These are phyloP conservation scores for Pemphigus obesinymphae DNA, from an alignment of 1,140 invertebrate genomes.

Conservation along the genomic window DNA sequence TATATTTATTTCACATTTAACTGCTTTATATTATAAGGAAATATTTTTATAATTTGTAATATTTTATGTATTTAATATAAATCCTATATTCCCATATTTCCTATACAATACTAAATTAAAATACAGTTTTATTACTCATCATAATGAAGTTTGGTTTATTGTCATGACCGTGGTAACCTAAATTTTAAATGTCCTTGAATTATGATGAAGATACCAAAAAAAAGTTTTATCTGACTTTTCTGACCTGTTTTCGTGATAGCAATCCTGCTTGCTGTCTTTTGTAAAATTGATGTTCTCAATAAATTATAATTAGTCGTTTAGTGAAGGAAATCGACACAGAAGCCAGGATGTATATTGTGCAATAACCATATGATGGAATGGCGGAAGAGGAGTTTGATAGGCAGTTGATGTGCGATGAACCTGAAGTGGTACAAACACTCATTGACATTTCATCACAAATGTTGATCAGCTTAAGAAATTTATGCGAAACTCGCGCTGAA, in stretches of 20 bases:
- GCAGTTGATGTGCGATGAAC: conserved; percentile 42
- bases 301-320: background rate
- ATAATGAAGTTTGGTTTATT: conserved; percentile 6
- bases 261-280: conserved; percentile 13
- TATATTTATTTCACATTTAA: too few relatives aligned
- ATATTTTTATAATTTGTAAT: too few relatives aligned
- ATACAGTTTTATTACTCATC: too few relatives aligned
- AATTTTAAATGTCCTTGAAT: conserved; percentile 21
- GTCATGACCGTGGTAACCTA: conserved; percentile 27
- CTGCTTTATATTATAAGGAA: too few relatives aligned
- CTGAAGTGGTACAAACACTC: conserved; percentile 73
- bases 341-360: conserved; percentile 28
- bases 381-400: conserved; percentile 44
- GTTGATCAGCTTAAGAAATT: conserved; percentile 82
- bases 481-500: conserved; percentile 85
- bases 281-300: background rate
- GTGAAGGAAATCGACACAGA: background rate
- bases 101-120: too few relatives aligned
- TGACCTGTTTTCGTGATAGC: conserved; percentile 40
- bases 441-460: conserved; percentile 90
- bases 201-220: conserved; percentile 19
- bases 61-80: too few relatives aligned
- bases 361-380: conserved; percentile 43
- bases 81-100: too few relatives aligned
- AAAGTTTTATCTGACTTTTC: conserved; percentile 39